Percentiles rank a stretch among this genome's conserved stretches.
These are phyloP conservation scores for Sebastiscus albofasciatus DNA, from an alignment of 2,797 vertebrate genomes.

Conservation along the genomic window DNA sequence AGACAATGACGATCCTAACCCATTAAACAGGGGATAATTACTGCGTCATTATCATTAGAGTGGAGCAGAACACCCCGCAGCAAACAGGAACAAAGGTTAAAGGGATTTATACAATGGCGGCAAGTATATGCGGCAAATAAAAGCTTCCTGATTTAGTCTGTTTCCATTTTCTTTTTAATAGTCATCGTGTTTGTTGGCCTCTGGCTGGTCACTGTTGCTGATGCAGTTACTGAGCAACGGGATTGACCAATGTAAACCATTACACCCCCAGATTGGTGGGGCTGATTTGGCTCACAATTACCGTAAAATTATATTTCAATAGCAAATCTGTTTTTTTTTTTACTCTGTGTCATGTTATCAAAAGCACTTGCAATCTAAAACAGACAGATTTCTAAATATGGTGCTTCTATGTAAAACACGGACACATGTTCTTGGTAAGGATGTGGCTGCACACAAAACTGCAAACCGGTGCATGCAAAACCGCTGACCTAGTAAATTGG, in stretches of 20 bases:
- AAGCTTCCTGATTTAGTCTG: not conserved
- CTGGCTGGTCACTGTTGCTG: not conserved
- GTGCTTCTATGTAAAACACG: not conserved
- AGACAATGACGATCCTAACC: conserved; percentile 23
- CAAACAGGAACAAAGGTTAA: conserved; percentile 25
- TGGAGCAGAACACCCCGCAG: conserved; percentile 14
- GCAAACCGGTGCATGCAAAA: conserved; percentile 1
- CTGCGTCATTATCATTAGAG: conserved; percentile 48
- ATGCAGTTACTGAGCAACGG: not conserved
- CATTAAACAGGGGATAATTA: conserved; percentile 43
- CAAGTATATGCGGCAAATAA: not conserved
- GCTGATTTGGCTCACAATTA: not conserved
- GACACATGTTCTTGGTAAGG: conserved; percentile 19
- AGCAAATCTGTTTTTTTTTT: not conserved
- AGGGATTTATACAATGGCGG: not conserved
- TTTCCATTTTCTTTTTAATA: not conserved
- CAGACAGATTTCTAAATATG: not conserved
- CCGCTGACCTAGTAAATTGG: not conserved
- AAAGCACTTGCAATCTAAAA: not conserved
- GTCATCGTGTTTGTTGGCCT: not conserved
- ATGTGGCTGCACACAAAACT: conserved; percentile 29
- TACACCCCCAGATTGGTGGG: not conserved
- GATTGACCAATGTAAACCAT: not conserved
- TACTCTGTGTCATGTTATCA: not conserved
- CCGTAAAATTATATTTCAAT: not conserved